A percentile compares a stretch with the other conserved stretches of the same genome.
phyloP scores from a whole-genome alignment of 2,797 vertebrate genomes.

The Erithacus rubecula region DNA sequence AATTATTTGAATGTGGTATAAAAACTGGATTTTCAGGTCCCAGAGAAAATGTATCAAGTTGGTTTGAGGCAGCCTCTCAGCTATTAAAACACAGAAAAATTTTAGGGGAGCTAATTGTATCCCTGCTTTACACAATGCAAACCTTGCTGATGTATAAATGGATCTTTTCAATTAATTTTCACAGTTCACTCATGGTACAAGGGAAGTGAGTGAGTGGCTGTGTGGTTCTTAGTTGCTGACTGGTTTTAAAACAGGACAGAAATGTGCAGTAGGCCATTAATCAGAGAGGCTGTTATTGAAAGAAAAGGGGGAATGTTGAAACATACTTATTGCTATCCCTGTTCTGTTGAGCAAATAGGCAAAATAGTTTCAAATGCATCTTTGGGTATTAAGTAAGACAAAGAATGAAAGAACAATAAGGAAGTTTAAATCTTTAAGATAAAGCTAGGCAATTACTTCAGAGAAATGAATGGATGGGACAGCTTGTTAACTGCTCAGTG shows the following conservation, averaged over 20 bases:
- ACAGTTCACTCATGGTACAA: background rate
- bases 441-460: background rate
- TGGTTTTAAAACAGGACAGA: background rate
- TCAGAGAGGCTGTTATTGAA: background rate
- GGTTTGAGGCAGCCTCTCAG: background rate
- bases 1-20: background rate
- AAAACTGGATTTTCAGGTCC: background rate
- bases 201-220: background rate
- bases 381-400: background rate
- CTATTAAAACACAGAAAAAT: background rate
- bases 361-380: background rate
- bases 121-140: background rate
- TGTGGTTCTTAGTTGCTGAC: background rate
- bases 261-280: background rate
- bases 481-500: slow-evolving; percentile 20
- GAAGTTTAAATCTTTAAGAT: slow-evolving; percentile 1
- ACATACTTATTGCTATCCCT: background rate
- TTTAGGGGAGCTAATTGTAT: background rate
- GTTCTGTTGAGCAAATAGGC: background rate
- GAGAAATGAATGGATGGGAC: background rate
- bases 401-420: background rate
- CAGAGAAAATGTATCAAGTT: background rate
- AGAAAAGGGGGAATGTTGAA: background rate
- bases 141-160: background rate
- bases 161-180: background rate